phyloP scores from a whole-genome alignment of 2,113 vertebrate genomes.

The Ciconia stormi region DNA sequence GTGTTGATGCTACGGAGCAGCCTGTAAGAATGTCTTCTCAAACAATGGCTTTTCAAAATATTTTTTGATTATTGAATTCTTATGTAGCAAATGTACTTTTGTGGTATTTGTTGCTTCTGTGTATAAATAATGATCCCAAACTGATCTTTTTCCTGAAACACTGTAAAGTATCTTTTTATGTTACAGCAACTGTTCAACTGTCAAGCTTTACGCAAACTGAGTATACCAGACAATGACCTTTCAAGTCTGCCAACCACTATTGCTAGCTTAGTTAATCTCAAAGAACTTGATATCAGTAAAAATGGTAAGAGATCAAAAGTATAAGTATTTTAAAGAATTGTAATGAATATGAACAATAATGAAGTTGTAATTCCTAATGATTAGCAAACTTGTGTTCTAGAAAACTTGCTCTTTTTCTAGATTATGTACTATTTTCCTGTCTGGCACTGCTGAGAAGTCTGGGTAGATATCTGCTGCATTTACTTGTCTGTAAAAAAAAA shows the following conservation, averaged over 20 bases:
- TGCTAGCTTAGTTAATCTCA: conserved; percentile 96
- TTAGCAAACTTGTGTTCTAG: rapidly evolving
- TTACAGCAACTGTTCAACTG: conserved; percentile 98
- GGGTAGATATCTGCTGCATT: not conserved
- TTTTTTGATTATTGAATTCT: not conserved
- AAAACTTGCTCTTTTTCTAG: not conserved
- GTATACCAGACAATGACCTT: conserved; percentile 97
- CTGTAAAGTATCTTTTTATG: conserved; percentile 28
- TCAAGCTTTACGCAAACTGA: conserved; percentile 95
- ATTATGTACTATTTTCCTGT: not conserved
- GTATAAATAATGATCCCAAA: not conserved
- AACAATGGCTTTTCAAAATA: not conserved
- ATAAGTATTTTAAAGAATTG: not conserved
- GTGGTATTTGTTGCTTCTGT: not conserved
- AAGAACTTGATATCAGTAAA: conserved; percentile 99
- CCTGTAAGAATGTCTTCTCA: not conserved
- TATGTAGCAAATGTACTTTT: rapidly evolving
- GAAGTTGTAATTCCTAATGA: rapidly evolving
- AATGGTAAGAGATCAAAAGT: conserved; percentile 83
- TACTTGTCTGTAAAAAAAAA: not conserved
- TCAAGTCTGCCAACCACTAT: conserved; percentile 94
- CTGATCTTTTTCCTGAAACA: not conserved
- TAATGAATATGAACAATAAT: not conserved
- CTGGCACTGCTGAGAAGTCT: not conserved
- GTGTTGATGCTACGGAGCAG: not conserved